phyloP scores from a whole-genome alignment of 2,888 invertebrate species.

The Zele albiditarsus region DNA sequence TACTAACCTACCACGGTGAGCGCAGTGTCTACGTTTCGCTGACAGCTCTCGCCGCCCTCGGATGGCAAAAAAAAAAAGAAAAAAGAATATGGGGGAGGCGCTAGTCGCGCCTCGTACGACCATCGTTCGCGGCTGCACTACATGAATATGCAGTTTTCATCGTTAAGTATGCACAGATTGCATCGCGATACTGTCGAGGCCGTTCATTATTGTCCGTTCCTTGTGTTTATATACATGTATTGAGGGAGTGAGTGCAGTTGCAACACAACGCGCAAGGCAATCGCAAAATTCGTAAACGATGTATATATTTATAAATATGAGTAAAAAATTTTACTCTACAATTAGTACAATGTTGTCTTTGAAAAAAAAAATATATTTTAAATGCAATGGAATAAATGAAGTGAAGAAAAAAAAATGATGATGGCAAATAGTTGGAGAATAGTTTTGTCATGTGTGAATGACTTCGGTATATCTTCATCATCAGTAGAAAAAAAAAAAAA shows the following conservation, averaged over 20 bases:
- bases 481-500: neutral
- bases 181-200: conserved; percentile 69
- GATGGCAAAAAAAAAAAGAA: conserved; percentile 48
- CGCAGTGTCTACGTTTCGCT: conserved; percentile 22
- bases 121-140: conserved; percentile 60
- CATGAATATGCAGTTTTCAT: conserved; percentile 72
- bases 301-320: conserved; percentile 48
- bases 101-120: conserved; percentile 56
- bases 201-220: conserved; percentile 71
- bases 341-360: conserved; percentile 58
- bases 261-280: conserved; percentile 49
- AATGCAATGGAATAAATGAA: neutral
- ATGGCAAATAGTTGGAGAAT: too few relatives aligned
- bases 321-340: conserved; percentile 52
- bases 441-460: too few relatives aligned
- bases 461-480: neutral
- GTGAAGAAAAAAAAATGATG: neutral
- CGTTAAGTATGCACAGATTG: conserved; percentile 72
- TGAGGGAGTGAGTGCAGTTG: conserved; percentile 6
- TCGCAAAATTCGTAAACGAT: conserved; percentile 60
- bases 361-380: neutral
- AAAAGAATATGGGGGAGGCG: conserved; percentile 54
- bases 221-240: conserved; percentile 26
- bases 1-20: conserved; percentile 1
- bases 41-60: conserved; percentile 38